These are phyloP conservation scores for Pantherophis guttatus DNA, from an alignment of 2,113 vertebrate genomes.

Conservation along the genomic window DNA sequence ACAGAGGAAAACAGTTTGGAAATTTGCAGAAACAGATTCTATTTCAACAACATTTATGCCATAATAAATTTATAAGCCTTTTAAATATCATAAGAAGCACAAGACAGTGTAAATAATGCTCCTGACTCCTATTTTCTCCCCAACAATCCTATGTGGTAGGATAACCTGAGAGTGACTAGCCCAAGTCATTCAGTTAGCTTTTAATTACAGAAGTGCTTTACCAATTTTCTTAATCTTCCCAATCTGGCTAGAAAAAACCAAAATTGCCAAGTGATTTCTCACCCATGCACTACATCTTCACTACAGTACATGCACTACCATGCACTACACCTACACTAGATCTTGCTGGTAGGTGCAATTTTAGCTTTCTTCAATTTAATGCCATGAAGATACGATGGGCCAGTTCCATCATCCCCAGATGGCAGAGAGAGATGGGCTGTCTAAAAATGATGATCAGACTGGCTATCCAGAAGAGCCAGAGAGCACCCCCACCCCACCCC, in stretches of 20 bases:
- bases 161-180: background rate
- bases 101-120: background rate
- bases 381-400: background rate
- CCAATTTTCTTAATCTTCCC: background rate
- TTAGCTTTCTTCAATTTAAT: background rate
- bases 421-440: background rate
- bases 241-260: background rate
- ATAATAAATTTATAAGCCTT: background rate
- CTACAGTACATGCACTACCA: too few species aligned
- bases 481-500: background rate
- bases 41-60: background rate
- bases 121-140: background rate
- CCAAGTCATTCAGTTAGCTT: background rate
- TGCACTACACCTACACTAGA: background rate
- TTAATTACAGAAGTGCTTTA: background rate
- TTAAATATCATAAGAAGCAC: background rate
- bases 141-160: background rate
- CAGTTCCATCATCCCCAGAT: background rate
- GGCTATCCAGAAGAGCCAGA: background rate
- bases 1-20: background rate
- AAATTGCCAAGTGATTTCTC: background rate
- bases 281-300: too few species aligned
- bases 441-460: background rate
- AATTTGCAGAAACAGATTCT: background rate
- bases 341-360: background rate